Percentiles rank a stretch among this genome's conserved stretches.
Conservation (phyloP, 2,797 vertebrate species). For the Pteronotus mesoamericanus region DNA sequence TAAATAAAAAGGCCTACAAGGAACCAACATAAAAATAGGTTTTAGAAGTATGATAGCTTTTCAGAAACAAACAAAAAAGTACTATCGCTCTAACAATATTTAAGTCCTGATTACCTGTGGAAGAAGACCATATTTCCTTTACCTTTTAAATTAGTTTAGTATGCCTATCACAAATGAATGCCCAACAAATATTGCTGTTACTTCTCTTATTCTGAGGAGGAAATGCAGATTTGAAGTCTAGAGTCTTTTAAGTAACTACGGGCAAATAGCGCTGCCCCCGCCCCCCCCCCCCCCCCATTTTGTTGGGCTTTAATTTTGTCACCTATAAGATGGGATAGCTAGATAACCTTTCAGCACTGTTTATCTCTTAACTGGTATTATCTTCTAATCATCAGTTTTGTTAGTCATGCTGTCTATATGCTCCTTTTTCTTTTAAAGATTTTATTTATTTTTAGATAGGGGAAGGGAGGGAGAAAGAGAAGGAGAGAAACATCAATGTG, state of each 20-base stretch:
- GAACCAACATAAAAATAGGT: constrained; percentile 6
- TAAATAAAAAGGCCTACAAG: not conserved
- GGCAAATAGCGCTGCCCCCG: no score
- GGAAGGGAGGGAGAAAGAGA: no score
- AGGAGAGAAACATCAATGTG: no score
- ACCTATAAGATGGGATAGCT: not conserved
- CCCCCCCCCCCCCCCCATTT: not conserved
- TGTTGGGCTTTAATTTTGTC: not conserved
- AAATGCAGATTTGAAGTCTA: not conserved
- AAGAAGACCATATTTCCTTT: not conserved
- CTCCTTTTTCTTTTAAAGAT: no score
- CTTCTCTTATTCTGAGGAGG: constrained; percentile 8
- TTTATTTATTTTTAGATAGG: no score
- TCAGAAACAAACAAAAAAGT: not conserved
- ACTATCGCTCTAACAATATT: not conserved
- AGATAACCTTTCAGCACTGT: not conserved
- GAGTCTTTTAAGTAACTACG: not conserved
- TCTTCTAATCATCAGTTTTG: not conserved
- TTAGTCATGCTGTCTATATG: no score
- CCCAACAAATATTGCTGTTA: not conserved
- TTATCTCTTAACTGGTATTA: not conserved
- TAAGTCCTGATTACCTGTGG: not conserved
- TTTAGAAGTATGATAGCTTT: not conserved
- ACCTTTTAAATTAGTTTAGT: not conserved
- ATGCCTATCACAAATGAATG: not conserved